Conservation (phyloP, 2,113 vertebrate species). For the Parotia lawesii region DNA sequence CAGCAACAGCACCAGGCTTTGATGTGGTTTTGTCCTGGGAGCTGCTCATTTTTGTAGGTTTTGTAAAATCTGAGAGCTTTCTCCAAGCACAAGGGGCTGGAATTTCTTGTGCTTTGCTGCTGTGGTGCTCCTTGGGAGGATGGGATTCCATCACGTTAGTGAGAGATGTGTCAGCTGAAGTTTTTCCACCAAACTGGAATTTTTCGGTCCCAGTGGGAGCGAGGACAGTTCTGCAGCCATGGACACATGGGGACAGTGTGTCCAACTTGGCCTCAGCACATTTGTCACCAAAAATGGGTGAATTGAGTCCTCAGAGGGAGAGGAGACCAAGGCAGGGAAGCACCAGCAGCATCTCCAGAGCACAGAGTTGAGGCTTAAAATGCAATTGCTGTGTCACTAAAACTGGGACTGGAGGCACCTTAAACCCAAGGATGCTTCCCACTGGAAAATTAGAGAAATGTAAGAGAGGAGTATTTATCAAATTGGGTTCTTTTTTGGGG, state of each 20-base stretch:
- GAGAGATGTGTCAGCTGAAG: not conserved
- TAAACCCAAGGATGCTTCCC: not conserved
- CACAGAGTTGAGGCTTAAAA: not conserved
- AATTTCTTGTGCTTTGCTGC: not conserved
- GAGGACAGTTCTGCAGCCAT: not conserved
- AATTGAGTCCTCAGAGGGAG: not conserved
- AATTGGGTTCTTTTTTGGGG: not conserved
- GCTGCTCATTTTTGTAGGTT: not conserved
- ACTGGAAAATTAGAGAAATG: not conserved
- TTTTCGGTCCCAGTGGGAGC: not conserved
- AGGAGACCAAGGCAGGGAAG: not conserved
- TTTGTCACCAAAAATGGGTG: not conserved
- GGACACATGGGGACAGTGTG: rapidly evolving
- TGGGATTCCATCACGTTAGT: not conserved
- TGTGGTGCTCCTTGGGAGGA: not conserved
- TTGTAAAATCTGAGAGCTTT: not conserved
- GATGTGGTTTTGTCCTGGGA: not conserved
- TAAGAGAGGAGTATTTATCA: not conserved
- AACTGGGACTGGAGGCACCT: not conserved
- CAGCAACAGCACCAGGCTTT: not conserved
- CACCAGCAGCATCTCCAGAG: not conserved
- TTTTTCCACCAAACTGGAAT: not conserved
- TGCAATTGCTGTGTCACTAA: not conserved
- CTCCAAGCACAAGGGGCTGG: not conserved
- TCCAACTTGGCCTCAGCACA: not conserved